Percentiles rank a stretch among this genome's conserved stretches.
These are phyloP conservation scores for Esox masquinongy DNA, from an alignment of 2,797 vertebrate genomes.

Conservation along the genomic window DNA sequence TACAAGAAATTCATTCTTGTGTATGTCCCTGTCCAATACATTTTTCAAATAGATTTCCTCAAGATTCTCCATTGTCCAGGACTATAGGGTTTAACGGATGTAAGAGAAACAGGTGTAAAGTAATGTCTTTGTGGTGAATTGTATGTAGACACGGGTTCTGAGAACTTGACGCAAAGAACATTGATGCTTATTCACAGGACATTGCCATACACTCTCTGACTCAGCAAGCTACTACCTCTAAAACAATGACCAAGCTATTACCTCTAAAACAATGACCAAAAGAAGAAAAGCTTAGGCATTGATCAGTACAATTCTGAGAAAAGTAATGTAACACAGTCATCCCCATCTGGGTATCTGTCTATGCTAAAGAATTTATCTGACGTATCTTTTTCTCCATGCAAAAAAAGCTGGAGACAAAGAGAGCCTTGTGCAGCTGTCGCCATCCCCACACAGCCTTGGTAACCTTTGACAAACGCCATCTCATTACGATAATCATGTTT, in stretches of 20 bases:
- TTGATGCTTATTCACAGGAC: too few species aligned
- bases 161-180: too few species aligned
- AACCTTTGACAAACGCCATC: constrained; percentile 61
- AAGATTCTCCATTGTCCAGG: not conserved
- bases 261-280: not conserved
- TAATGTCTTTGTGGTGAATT: not conserved
- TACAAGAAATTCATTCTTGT: not conserved
- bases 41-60: not conserved
- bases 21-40: not conserved
- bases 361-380: constrained; percentile 33
- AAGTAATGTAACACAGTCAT: not conserved
- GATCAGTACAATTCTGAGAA: not conserved
- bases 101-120: not conserved
- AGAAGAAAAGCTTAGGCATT: constrained; percentile 1
- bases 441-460: constrained; percentile 10
- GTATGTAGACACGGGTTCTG: not conserved
- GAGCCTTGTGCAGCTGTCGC: constrained; percentile 40
- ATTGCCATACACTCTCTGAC: not conserved
- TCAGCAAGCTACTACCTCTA: not conserved
- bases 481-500: constrained; percentile 63
- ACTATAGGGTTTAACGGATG: too few species aligned
- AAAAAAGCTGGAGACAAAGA: constrained; percentile 55
- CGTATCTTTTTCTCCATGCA: constrained; percentile 12
- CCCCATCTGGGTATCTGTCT: constrained; percentile 17
- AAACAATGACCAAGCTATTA: not conserved